Percentiles rank a stretch among this genome's conserved stretches.
These are phyloP conservation scores for Platygyra sinensis DNA, from an alignment of 64 coral and sea anemone genomes.

Conservation along the genomic window DNA sequence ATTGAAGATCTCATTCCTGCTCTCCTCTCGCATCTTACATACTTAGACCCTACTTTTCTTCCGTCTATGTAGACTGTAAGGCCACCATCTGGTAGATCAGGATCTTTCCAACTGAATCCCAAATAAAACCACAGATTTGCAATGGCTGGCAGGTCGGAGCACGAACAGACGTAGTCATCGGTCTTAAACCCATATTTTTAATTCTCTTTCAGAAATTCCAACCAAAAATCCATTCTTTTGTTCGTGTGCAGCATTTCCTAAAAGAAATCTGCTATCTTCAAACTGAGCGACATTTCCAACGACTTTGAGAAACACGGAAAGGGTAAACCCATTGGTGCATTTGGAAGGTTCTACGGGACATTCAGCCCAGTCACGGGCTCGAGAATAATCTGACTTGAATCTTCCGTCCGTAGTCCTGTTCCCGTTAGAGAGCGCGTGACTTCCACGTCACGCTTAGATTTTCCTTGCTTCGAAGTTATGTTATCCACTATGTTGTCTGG, in stretches of 20 bases:
- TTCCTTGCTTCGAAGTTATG: background rate
- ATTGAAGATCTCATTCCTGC: background rate
- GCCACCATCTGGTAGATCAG: background rate
- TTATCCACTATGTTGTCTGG: background rate
- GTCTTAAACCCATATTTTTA: background rate
- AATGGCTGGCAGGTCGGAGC: background rate
- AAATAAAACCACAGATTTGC: background rate
- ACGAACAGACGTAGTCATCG: background rate
- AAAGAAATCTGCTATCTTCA: background rate
- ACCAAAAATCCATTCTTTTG: background rate
- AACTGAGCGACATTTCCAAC: background rate
- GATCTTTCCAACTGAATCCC: background rate
- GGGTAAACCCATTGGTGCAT: background rate
- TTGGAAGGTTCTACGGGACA: background rate
- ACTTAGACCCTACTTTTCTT: no score
- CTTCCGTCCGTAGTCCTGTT: background rate
- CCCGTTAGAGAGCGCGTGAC: background rate
- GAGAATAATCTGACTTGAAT: background rate
- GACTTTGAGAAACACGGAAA: background rate
- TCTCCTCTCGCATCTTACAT: no score
- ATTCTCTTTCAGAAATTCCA: background rate
- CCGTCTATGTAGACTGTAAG: background rate
- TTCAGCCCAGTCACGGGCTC: background rate
- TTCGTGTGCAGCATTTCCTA: background rate
- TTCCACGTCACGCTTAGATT: background rate